Evolutionary conservation across 2,888 invertebrate genomes (phyloP), one percentile per base, ranked within the genome.

Genomic region (Ceraclea dissimilis): DNA sequence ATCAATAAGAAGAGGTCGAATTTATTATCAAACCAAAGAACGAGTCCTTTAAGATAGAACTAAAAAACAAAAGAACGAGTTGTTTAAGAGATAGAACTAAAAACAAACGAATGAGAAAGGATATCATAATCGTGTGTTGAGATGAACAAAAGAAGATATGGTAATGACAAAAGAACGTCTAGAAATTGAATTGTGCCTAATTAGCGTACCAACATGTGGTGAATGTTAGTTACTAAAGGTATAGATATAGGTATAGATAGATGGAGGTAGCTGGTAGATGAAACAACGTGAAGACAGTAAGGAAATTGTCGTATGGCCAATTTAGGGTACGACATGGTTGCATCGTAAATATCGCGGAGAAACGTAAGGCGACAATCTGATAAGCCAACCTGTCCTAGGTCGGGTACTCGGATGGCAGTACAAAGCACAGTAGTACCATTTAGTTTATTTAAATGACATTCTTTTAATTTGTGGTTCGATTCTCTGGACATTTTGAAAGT

Each of bases 341-440:
- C 39, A 39, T 39, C 39, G 16, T 39, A 39, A 39, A 39, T 39
- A 39, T 39, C 39, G 39, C 39, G n/a, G 39, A 39, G 39, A 39
- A 39, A 39, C 39, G 39, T 39, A 39, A 39, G 39, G 39, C 39
- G 39, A 39, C 39, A 39, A 39, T 39, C 39, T 39, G 39, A 39
- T 39, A 39, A 39, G 39, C 39, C 39, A 39, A 39, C 39, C 39
- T 39, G 39, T 39, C 39, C 39, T 16, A 39, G 39, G 16, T 13
- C 39, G n/a, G n/a, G 13, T 4, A 26, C 26, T 26, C 26, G 4
- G 26, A 6, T 26, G 26, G 26, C 26, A 26, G 26, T 26, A 26
- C 26, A 26, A 26, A 26, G 26, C 26, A 6, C 5, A 10, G 26
- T 26, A 26, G 26, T 26, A 26, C 10, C 26, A 26, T 26, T 26